Evolutionary conservation across 2,113 vertebrate species (phyloP).

Genomic region (Clarias batrachus): DNA sequence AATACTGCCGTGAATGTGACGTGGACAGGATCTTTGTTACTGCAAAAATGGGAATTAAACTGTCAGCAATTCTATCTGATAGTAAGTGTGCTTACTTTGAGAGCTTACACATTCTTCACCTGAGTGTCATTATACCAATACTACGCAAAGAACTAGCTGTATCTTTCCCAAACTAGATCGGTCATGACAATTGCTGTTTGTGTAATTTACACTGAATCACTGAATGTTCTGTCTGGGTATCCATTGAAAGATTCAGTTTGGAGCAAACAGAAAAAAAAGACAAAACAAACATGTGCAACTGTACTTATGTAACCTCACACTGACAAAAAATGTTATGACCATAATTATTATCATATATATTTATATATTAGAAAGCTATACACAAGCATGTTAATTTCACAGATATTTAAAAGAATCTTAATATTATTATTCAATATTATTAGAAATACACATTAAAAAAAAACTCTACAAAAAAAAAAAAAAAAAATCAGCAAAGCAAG

Average conservation of each 20-base stretch:
- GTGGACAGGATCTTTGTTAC: slow-evolving; percentile 18
- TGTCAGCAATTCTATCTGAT: slow-evolving; percentile 1
- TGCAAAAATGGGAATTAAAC: slow-evolving; percentile 20
- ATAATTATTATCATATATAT: slow-evolving; percentile 87
- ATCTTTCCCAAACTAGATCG: slow-evolving; percentile 14
- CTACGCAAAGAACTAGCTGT: slow-evolving; percentile 6
- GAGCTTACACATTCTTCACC: slow-evolving; percentile 35
- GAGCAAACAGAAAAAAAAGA: slow-evolving; percentile 62
- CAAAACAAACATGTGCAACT: slow-evolving; percentile 80
- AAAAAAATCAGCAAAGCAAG: slow-evolving; percentile 97
- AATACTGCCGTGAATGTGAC: not conserved
- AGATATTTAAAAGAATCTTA: slow-evolving; percentile 99
- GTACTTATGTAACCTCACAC: slow-evolving; percentile 87
- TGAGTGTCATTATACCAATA: slow-evolving; percentile 28
- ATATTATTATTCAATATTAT: slow-evolving; percentile 98
- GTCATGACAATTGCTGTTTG: slow-evolving; percentile 17
- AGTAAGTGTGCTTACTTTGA: slow-evolving; percentile 36
- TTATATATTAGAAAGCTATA: slow-evolving; percentile 99
- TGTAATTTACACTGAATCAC: slow-evolving; percentile 34
- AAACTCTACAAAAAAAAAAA: slow-evolving; percentile 89
- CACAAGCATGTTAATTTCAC: slow-evolving; percentile 99
- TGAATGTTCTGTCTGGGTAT: slow-evolving; percentile 62
- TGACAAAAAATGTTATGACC: slow-evolving; percentile 88
- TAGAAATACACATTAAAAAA: slow-evolving; percentile 96
- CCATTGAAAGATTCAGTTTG: slow-evolving; percentile 63